Base-by-base conservation (phyloP, 1,140 invertebrate species). In the Nixonia krombeini region DNA sequence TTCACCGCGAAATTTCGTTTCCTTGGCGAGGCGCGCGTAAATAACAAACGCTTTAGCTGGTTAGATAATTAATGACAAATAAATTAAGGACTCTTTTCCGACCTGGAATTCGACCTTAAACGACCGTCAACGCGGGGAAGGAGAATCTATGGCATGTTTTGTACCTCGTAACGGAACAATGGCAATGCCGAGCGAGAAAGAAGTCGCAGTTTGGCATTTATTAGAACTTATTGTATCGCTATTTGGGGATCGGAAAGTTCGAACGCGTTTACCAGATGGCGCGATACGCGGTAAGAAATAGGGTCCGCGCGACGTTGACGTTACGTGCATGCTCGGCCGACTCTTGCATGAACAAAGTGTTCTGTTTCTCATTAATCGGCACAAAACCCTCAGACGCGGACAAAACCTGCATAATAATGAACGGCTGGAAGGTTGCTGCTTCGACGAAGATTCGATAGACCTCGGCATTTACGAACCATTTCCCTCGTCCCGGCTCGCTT, bases 11-110 rank as follows among this genome's bases (percentile, higher is more conserved):
- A 41, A 58, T 58, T 63, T 69, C 58, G 53, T 50, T 69, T 58
- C 65, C 56, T 63, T 58, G 45, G n/a, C 51, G 41, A 42, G 50
- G 52, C 23, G 58, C 31, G 42, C 49, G 53, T 53, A 53, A 69
- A 69, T 69, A 69, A 63, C 65, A 63, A 69, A 69, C 58, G 53
- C 38, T 15, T 53, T 58, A 37, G 49, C 49, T 33, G 58, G 58
- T 49, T 61, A 61, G 61, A 68, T 62, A 63, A 63, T 63, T 52
- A 63, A 69, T 59, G 29, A 21, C 51, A 64, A 70, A 70, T 64
- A 64, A 70, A 64, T 64, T 55, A 59, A 64, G 56, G 46, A 31
- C 56, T 58, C 46, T 66, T 47, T 13, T n/a, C n/a, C n/a, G n/a
- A n/a, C n/a, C n/a, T n/a, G n/a, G n/a, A n/a, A n/a, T n/a, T n/a